These are phyloP conservation scores for western clawed frog (Xenopus tropicalis) DNA, from an alignment of 2,113 vertebrate genomes.

Conservation along the genomic window UCB_Xtro_10.0 CM004448.2:80356001-80356500, in stretches of 20 bases:
- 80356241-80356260: conserved; percentile 85
- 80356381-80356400: conserved; percentile 92
- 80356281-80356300: conserved; percentile 87
- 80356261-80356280: conserved; percentile 93
- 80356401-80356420: conserved; percentile 91
- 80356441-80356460: conserved; percentile 94
- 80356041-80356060: too few species aligned
- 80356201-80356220: neutral
- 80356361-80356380: conserved; percentile 88
- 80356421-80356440: conserved; percentile 93
- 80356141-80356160: too few species aligned
- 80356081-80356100: too few species aligned
- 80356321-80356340: conserved; percentile 98
- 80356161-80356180: too few species aligned
- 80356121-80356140: too few species aligned
- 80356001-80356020: too few species aligned
- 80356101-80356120: too few species aligned
- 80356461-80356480: conserved; percentile 94
- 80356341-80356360: conserved; percentile 95
- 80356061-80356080: too few species aligned
- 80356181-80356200: neutral
- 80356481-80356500: conserved; percentile 92
- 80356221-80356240: neutral
- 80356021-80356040: too few species aligned
- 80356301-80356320: conserved; percentile 96